Conservation (phyloP, 92 coral and sea anemone genomes). For the Metridium senile region DNA sequence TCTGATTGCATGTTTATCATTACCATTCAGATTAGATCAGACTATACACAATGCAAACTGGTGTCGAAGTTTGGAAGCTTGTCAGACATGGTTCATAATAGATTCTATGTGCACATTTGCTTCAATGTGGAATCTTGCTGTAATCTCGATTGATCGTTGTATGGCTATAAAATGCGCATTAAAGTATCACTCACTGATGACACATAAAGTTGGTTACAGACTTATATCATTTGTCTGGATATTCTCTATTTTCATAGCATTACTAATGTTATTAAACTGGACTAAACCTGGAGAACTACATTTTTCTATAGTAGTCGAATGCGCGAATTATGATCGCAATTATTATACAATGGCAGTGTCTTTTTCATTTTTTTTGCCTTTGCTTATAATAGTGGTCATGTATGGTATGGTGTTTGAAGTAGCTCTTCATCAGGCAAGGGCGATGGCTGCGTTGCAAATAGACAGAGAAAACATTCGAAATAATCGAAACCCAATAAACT, state of each 20-base stretch:
- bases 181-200: conserved; percentile 81
- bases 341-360: conserved; percentile 73
- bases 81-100: conserved; percentile 67
- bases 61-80: conserved; percentile 59
- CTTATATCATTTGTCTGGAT: conserved; percentile 75
- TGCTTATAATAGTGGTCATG: conserved; percentile 70
- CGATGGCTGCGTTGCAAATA: conserved; percentile 80
- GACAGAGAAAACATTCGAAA: conserved; percentile 46
- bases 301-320: conserved; percentile 16
- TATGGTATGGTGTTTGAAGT: conserved; percentile 83
- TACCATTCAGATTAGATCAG: conserved; percentile 81
- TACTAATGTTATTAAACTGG: conserved; percentile 72
- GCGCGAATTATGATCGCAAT: conserved; percentile 58
- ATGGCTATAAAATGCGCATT: conserved; percentile 83
- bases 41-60: conserved; percentile 69
- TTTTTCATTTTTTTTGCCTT: conserved; percentile 71
- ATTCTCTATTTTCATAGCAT: conserved; percentile 56
- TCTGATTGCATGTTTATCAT: conserved; percentile 58
- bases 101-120: conserved; percentile 83
- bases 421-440: conserved; percentile 84
- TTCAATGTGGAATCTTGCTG: conserved; percentile 89
- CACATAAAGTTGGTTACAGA: conserved; percentile 45
- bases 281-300: conserved; percentile 39
- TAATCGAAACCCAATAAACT: conserved; percentile 62
- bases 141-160: conserved; percentile 88